Base-by-base conservation (phyloP, 2,888 invertebrate genomes). In the Dryococelus australis region DNA sequence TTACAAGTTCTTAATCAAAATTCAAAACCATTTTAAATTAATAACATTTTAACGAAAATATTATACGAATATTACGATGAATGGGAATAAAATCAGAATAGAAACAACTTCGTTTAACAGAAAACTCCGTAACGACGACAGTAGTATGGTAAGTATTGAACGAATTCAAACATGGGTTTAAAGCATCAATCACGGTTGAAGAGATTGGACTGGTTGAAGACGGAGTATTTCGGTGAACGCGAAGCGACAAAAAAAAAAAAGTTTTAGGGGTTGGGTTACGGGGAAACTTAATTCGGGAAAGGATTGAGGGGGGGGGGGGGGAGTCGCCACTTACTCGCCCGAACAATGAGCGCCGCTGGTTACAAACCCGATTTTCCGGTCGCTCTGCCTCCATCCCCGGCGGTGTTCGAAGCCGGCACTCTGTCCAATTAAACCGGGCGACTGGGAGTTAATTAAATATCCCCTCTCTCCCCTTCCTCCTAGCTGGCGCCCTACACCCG, bases 381-480 rank as follows among this genome's bases (percentile, higher is more conserved):
- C 65, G 65, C 65, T 65, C 65, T 65, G 65, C 65, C 65, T 65
- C n/a, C 65, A 65, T n/a, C 65, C 65, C 65, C 20, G 65, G 65
- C 65, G 65, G 65, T 65, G 65, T 65, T 65, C 65, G 65, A 65
- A 65, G 65, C 65, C 65, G 65, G 65, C 65, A 65, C 65, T 65
- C 65, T 65, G 65, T 65, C 65, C 65, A 65, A 65, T 65, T 65
- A 65, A 65, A 65, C 65, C 65, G 65, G 24, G 65, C 65, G 65
- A 65, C 65, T 65, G n/a, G 65, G 65, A 24, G 65, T 65, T 65
- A 65, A 65, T 65, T 65, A 65, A 65, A 65, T 65, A 65, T 65
- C 65, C 65, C 65, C 65, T 20, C 65, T 65, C 65, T 20, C n/a
- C 65, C 65, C n/a, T 65, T 24, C n/a, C 65, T 8, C 20, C 65